Percentiles rank a stretch among this genome's conserved stretches.
These are phyloP conservation scores for Metaphire vulgaris DNA, from an alignment of 1,140 invertebrate genomes.

Conservation along the genomic window DNA sequence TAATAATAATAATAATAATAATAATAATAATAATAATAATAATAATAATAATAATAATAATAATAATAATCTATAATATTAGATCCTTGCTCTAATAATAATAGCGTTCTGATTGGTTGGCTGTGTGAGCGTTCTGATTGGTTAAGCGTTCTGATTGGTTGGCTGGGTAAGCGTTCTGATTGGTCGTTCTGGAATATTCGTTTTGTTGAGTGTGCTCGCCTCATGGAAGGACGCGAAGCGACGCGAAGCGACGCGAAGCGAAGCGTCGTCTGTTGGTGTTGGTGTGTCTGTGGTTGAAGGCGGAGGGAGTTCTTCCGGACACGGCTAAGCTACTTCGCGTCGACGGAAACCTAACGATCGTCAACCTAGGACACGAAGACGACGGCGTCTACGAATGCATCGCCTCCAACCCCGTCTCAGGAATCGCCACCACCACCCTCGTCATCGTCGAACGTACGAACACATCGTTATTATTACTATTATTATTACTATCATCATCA, in stretches of 20 bases:
- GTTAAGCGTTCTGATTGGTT: too few relatives aligned
- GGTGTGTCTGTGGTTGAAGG: background rate
- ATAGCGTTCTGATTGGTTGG: too few relatives aligned
- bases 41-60: background rate
- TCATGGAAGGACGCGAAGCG: background rate
- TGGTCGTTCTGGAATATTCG: too few relatives aligned
- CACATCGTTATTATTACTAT: background rate
- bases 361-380: constrained; percentile 73
- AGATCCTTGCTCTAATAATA: background rate
- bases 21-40: background rate
- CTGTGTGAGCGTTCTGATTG: too few relatives aligned
- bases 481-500: background rate
- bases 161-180: too few relatives aligned
- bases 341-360: constrained; percentile 81
- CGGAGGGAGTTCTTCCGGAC: constrained; percentile 1
- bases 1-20: background rate
- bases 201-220: too few relatives aligned
- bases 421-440: constrained; percentile 78
- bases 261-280: background rate
- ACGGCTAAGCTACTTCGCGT: constrained; percentile 5
- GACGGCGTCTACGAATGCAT: constrained; percentile 88
- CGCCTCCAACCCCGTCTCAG: constrained; percentile 84
- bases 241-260: too few relatives aligned
- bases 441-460: constrained; percentile 68
- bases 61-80: background rate